Percentiles rank a stretch among this genome's conserved stretches.
These are phyloP conservation scores for Tholera decimalis DNA, from an alignment of 2,888 invertebrate species.

Conservation along the genomic window DNA sequence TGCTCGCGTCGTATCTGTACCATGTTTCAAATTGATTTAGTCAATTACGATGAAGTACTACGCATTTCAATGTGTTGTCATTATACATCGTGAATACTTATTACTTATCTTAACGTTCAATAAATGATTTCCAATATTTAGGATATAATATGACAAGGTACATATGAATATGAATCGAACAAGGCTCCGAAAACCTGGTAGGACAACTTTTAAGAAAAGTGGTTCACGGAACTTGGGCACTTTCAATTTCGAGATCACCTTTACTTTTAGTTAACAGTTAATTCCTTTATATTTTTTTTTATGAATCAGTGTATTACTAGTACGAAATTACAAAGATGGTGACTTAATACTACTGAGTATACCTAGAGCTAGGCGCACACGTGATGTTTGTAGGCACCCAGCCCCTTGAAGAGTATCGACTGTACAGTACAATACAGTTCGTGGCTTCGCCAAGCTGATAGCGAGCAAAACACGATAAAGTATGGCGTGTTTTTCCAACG, in stretches of 20 bases:
- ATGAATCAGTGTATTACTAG: constrained; percentile 14
- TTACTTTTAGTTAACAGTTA: constrained; percentile 61
- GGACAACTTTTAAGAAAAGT: constrained; percentile 77
- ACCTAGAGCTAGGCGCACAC: constrained; percentile 25
- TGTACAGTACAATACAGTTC: constrained; percentile 70
- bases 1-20: constrained; percentile 19
- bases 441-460: constrained; percentile 80
- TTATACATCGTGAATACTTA: constrained; percentile 28
- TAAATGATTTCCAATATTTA: constrained; percentile 34
- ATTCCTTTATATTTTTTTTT: constrained; percentile 33
- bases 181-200: constrained; percentile 61
- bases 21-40: constrained; percentile 28
- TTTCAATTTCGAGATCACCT: constrained; percentile 74
- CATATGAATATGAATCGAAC: constrained; percentile 35
- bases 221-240: constrained; percentile 71
- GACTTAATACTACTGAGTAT: constrained; percentile 35
- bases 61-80: constrained; percentile 18
- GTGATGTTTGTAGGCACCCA: constrained; percentile 41
- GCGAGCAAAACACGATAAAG: constrained; percentile 84
- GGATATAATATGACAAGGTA: constrained; percentile 18
- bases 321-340: constrained; percentile 16
- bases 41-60: constrained; percentile 30
- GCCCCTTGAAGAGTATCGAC: constrained; percentile 54
- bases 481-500: constrained; percentile 86
- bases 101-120: constrained; percentile 37